Base-by-base conservation (phyloP, 2,797 vertebrate species). In the Pseudochromis fuscus region DNA sequence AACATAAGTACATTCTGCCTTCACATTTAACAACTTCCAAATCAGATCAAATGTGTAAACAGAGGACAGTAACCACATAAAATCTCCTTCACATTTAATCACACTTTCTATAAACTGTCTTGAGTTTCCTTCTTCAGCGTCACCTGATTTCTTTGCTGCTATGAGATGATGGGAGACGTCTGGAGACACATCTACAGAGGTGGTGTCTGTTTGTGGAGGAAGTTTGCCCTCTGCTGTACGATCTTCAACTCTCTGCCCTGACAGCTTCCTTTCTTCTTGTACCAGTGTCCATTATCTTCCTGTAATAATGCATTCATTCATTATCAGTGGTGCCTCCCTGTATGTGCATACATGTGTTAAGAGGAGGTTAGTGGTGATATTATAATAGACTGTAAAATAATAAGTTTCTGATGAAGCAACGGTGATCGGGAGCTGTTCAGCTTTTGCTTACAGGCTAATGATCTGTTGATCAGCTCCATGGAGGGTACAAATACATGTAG, bases 191-290 rank as follows among this genome's bases (percentile, higher is more conserved):
- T 35, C 16, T 55, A 25, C 51, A 31, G 6, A 16, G 1, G 46
- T n/a, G 6, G 7, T 23, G 7, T 69, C 15, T 44, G 12, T 74
- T 63, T 53, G 60, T 62, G 66, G 69, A 21, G 60, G 12, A 33
- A 82, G 69, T 59, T 68, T 59, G 78, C 88, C 82, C 83, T 77
- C 83, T 84, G 55, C 64, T 87, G 84, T 61, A 33, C 74, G 11
- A 52, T 45, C 62, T 23, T 31, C 49, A 25, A 31, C 46, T 33
- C 28, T 56, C 13, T 7, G 25, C 31, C 63, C 53, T 27, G 46
- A 82, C 19, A 69, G 49, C 33, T 37, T 46, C 56, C 51, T 66
- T 15, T 19, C n/a, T 21, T 46, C 37, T 15, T 19, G 1, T 53
- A 67, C 77, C 70, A 42, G 35, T 46, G 57, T 63, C 19, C 33